These are phyloP conservation scores for Calyptommatus sinebrachiatus DNA, from an alignment of 2,113 vertebrate genomes.

Conservation along the genomic window DNA sequence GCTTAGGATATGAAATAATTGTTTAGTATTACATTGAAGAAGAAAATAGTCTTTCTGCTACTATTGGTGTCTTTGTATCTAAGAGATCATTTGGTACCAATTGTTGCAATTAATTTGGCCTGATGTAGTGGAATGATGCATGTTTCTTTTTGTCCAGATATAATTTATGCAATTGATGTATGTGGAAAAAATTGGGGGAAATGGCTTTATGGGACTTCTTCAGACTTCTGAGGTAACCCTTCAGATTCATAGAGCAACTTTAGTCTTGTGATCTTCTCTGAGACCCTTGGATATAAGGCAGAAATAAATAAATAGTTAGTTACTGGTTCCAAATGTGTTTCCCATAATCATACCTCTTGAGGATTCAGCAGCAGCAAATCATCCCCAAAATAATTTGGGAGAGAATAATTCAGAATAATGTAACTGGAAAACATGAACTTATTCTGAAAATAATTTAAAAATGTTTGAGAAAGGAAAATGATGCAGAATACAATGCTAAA, in stretches of 20 bases:
- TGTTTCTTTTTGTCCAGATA: no score
- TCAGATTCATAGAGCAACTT: conserved; percentile 1
- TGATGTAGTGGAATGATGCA: background rate
- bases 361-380: background rate
- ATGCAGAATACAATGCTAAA: background rate
- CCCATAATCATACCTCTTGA: no score
- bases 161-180: background rate
- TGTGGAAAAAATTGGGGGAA: conserved; percentile 3
- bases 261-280: conserved; percentile 4
- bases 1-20: background rate
- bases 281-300: no score
- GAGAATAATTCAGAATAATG: background rate
- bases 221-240: conserved; percentile 29
- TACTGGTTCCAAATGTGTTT: background rate
- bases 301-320: no score
- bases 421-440: background rate
- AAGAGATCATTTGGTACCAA: background rate
- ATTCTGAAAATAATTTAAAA: background rate
- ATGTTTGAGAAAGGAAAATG: background rate
- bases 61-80: background rate
- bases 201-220: conserved; percentile 21
- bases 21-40: background rate
- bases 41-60: no score
- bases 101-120: background rate
- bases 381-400: background rate